Evolutionary conservation across 2,797 vertebrate species (phyloP).

Genomic region (Hemitrygon akajei): DNA sequence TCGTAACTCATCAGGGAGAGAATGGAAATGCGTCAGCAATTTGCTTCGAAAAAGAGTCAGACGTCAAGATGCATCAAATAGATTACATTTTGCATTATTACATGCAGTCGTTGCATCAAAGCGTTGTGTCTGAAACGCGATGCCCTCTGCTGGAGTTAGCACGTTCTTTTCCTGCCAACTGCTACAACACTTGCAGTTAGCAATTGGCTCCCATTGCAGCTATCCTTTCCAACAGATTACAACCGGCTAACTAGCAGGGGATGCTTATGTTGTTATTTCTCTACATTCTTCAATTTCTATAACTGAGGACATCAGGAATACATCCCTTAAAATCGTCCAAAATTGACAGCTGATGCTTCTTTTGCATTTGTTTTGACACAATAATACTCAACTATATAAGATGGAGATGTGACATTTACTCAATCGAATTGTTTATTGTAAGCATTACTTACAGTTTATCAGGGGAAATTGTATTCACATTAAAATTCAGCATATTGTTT

Average conservation of each 20-base stretch:
- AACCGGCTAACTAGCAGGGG: background rate
- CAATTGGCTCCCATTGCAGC: background rate
- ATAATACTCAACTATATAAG: background rate
- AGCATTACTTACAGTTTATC: constrained; percentile 16
- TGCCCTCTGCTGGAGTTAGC: constrained; percentile 16
- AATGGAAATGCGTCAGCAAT: constrained; percentile 10
- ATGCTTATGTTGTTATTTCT: background rate
- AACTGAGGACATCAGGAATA: background rate
- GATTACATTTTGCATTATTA: background rate
- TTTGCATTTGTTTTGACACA: background rate
- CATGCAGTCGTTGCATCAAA: background rate
- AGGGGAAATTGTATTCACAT: background rate
- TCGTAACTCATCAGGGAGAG: background rate
- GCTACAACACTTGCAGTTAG: background rate
- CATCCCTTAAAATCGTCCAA: background rate
- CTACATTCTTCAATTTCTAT: background rate
- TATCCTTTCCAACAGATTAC: background rate
- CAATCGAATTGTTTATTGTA: constrained; percentile 18
- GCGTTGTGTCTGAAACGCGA: background rate
- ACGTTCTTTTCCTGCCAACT: background rate
- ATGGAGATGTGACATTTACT: background rate
- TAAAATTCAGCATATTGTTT: background rate
- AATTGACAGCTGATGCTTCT: background rate
- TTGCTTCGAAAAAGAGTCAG: background rate
- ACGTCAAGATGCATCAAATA: background rate